phyloP scores from a whole-genome alignment of 1,140 invertebrate species.

The Drosophila repleta region DNA sequence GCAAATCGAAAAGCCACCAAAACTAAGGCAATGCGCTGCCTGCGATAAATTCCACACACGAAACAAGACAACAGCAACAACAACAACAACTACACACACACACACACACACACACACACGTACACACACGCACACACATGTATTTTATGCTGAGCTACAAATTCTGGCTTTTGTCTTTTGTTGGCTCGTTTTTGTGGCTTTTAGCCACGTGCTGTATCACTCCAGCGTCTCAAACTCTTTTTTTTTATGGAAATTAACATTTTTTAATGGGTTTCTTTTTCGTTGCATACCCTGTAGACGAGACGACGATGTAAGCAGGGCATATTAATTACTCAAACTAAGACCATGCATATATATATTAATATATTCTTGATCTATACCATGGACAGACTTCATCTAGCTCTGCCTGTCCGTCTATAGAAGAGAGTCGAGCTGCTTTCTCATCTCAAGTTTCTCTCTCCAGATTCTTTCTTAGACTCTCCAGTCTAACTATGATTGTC shows the following conservation, averaged over 20 bases:
- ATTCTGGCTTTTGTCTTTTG: slow-evolving; percentile 24
- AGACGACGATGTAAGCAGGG: too few relatives aligned
- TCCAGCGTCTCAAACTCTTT: slow-evolving; percentile 34
- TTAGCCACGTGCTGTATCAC: slow-evolving; percentile 63
- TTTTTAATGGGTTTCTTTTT: slow-evolving; percentile 73
- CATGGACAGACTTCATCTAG: too few relatives aligned
- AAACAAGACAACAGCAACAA: background rate
- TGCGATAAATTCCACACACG: background rate
- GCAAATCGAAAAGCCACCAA: slow-evolving; percentile 29
- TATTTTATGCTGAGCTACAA: slow-evolving; percentile 6
- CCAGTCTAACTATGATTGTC: too few relatives aligned
- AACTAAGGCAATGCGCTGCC: slow-evolving; percentile 10
- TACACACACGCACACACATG: background rate
- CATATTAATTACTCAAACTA: too few relatives aligned
- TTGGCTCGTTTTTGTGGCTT: slow-evolving; percentile 60
- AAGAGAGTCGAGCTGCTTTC: too few relatives aligned
- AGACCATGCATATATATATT: too few relatives aligned
- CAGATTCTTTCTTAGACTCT: too few relatives aligned
- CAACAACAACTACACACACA: background rate
- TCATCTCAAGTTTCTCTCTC: too few relatives aligned
- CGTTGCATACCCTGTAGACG: too few relatives aligned
- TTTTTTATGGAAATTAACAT: slow-evolving; percentile 77
- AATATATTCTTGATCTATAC: too few relatives aligned
- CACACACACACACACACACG: background rate
- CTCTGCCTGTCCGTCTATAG: too few relatives aligned